phyloP scores from a whole-genome alignment of 2,888 invertebrate species.

The Mimas tiliae region DNA sequence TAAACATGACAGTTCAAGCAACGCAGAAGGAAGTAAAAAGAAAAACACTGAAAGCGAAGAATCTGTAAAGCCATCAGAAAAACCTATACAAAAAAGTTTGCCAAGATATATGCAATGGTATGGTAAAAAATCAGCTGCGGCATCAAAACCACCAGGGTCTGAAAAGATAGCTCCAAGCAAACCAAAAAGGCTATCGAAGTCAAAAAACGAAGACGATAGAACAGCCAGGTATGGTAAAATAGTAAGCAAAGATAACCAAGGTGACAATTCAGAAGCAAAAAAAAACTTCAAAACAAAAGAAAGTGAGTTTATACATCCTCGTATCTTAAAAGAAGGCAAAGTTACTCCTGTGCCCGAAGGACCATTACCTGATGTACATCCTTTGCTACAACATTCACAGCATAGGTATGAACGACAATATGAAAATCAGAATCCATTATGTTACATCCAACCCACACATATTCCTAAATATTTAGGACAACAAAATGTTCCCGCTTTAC shows the following conservation, averaged over 20 bases:
- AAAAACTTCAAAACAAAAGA: constrained; percentile 85
- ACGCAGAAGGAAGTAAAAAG: constrained; percentile 65
- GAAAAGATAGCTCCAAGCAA: constrained; percentile 77
- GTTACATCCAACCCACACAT: constrained; percentile 84
- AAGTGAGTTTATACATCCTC: constrained; percentile 80
- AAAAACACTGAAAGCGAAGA: constrained; percentile 55
- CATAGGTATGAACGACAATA: constrained; percentile 89
- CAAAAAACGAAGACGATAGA: constrained; percentile 66
- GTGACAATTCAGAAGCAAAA: constrained; percentile 75
- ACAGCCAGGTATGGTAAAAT: constrained; percentile 76
- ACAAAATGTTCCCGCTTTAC: constrained; percentile 72
- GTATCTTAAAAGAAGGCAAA: constrained; percentile 77
- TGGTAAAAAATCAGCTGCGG: constrained; percentile 81
- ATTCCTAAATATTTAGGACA: constrained; percentile 86
- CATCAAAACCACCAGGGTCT: constrained; percentile 63
- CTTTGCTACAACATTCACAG: constrained; percentile 90
- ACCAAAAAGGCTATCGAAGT: constrained; percentile 74
- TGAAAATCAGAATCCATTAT: constrained; percentile 81
- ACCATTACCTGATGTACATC: constrained; percentile 84
- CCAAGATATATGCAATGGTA: constrained; percentile 93
- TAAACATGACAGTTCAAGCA: constrained; percentile 60
- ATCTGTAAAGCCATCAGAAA: constrained; percentile 61
- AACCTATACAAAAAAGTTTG: constrained; percentile 76
- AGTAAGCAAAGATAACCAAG: constrained; percentile 68
- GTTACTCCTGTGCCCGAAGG: constrained; percentile 79